Conservation (phyloP, 2,888 invertebrate genomes). For the Lymantria dispar region DNA sequence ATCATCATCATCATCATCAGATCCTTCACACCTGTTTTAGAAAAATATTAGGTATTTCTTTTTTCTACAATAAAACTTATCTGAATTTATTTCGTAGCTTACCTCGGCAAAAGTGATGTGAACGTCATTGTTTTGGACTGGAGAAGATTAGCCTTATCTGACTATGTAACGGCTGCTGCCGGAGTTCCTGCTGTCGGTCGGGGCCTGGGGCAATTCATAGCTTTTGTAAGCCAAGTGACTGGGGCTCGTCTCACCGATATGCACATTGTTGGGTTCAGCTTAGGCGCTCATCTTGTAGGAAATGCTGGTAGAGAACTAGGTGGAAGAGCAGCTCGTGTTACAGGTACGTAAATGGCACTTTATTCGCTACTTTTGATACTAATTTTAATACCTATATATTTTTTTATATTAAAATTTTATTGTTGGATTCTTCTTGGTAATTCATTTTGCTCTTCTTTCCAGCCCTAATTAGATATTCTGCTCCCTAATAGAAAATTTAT, state of each 20-base stretch:
- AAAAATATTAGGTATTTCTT: neutral
- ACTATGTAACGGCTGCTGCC: conserved; percentile 45
- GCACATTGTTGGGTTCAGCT: conserved; percentile 66
- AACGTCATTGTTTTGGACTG: conserved; percentile 63
- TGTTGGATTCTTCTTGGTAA: too few species aligned
- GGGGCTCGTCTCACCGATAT: conserved; percentile 42
- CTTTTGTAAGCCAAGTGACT: conserved; percentile 40
- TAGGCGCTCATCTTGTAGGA: conserved; percentile 65
- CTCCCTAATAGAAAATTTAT: too few species aligned
- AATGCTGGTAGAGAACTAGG: conserved; percentile 51
- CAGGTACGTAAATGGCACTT: conserved; percentile 37
- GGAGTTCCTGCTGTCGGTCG: conserved; percentile 53
- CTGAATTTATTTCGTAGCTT: conserved; percentile 34
- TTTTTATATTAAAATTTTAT: too few species aligned
- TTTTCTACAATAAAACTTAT: too few species aligned
- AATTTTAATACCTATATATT: too few species aligned
- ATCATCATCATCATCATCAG: too few species aligned
- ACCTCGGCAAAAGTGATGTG: conserved; percentile 37
- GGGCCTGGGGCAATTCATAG: conserved; percentile 55
- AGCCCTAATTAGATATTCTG: too few species aligned
- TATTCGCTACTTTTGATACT: too few species aligned
- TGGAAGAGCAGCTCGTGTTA: conserved; percentile 49
- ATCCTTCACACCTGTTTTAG: neutral
- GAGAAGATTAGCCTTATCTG: conserved; percentile 40
- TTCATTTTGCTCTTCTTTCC: too few species aligned